Evolutionary conservation across 1,140 invertebrate genomes (phyloP), one percentile per base, ranked within the genome.

Genomic region (Solenopsis invicta): DNA sequence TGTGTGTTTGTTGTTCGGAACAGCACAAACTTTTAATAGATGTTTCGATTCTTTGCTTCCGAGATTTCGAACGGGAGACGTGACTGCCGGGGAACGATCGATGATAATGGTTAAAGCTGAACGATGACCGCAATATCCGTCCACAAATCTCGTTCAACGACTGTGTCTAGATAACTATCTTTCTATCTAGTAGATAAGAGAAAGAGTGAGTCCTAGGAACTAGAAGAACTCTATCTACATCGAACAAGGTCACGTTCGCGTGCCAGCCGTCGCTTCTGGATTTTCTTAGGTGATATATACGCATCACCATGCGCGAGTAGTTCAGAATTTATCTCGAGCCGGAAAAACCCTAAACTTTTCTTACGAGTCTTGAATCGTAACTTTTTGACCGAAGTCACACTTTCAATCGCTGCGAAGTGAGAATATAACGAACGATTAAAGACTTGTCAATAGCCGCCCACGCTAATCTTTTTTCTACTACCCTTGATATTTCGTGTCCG

Each of bases 91-190:
- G 54, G 21, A n/a, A 29, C 50, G 54, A 67, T 86, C 62, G 50
- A 67, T 69, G 77, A 50, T 81, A 69, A 82, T 29, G 37, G 12
- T 67, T 81, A 50, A 61, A 72, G 50, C 62, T 67, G 85, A 86
- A 16, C 76, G 77, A 81, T 81, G 75, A 74, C 80, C 69, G 21
- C 56, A 84, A 84, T 84, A 84, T 84, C 80, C 80, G 80, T 84
- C 69, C 54, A 74, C 80, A 74, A 75, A 74, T 84, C 41, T 69
- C 69, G 80, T 84, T 84, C 69, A 75, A 84, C 54, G 80, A 75
- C 67, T 75, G 54, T 84, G 54, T 75, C 61, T 61, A 75, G 80
- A 84, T 84, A 48, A 37, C 50, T 29, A 84, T 84, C 80, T 50
- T 50, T 82, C 80, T 74, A 82, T 82, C 80, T 62, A 48, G 24